Conservation (phyloP, 1,140 invertebrate species). For the Myzus persicae region DNA sequence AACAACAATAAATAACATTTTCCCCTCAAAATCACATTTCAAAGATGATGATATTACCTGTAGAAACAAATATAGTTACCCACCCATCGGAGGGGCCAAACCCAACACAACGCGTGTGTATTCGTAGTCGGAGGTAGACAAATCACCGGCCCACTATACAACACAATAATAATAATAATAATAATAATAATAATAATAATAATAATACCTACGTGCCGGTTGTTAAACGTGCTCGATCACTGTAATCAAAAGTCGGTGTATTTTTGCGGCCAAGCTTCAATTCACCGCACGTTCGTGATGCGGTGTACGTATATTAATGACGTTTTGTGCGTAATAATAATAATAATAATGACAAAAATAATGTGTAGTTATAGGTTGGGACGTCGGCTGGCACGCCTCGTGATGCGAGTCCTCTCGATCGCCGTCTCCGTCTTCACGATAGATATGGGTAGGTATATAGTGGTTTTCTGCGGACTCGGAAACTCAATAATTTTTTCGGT, state of each 20-base stretch:
- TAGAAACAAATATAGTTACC: too few relatives aligned
- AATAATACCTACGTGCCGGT: background rate
- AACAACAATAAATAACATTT: too few relatives aligned
- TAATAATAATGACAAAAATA: background rate
- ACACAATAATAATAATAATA: background rate
- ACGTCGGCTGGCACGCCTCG: background rate
- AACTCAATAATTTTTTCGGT: too few relatives aligned
- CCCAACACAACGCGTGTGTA: too few relatives aligned
- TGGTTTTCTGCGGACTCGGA: too few relatives aligned
- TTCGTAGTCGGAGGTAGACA: background rate
- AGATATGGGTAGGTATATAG: background rate
- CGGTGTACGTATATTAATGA: background rate
- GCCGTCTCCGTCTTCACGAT: background rate
- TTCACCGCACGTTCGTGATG: slow-evolving; percentile 7
- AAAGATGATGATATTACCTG: too few relatives aligned
- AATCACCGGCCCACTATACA: background rate
- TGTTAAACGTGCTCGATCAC: background rate
- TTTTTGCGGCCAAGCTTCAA: background rate
- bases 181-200: background rate
- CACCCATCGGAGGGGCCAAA: too few relatives aligned
- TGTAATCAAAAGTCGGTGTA: background rate
- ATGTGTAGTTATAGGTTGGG: background rate
- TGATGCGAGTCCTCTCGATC: background rate
- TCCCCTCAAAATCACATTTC: too few relatives aligned
- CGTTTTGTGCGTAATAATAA: background rate